Conservation (phyloP, 1,140 invertebrate species). For the Plectrocnemia conspersa region DNA sequence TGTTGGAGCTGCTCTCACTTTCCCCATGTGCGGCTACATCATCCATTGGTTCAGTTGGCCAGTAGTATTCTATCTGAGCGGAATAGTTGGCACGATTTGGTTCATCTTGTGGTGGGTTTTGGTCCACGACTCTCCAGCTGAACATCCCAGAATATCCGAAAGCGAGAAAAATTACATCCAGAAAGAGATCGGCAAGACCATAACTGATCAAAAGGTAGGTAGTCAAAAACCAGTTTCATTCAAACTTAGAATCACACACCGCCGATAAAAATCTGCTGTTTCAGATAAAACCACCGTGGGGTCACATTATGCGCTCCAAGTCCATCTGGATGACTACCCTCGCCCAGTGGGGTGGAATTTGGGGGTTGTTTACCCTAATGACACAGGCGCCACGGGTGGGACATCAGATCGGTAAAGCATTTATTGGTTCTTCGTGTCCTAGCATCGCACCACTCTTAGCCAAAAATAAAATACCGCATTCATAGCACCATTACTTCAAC, state of each 20-base stretch:
- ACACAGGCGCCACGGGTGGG: constrained; percentile 79
- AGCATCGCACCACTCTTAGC: background rate
- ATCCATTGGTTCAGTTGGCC: constrained; percentile 67
- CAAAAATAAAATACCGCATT: background rate
- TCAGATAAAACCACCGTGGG: constrained; percentile 64
- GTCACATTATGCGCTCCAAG: constrained; percentile 62
- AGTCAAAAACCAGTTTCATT: constrained; percentile 5
- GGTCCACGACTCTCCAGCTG: constrained; percentile 62
- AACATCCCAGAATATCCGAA: constrained; percentile 69
- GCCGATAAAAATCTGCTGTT: constrained; percentile 32
- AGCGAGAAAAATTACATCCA: constrained; percentile 62
- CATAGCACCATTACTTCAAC: too few species aligned
- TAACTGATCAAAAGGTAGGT: constrained; percentile 43
- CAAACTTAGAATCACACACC: too few species aligned
- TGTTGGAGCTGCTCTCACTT: constrained; percentile 65
- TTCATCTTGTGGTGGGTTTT: constrained; percentile 60
- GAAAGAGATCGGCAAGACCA: constrained; percentile 49
- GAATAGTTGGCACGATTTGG: constrained; percentile 63
- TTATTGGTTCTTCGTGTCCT: background rate
- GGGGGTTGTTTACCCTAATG: constrained; percentile 81
- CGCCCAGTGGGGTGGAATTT: constrained; percentile 72
- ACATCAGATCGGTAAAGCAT: constrained; percentile 66
- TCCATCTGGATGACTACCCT: constrained; percentile 64
- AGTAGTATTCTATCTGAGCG: constrained; percentile 68
- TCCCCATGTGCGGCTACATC: constrained; percentile 63